Evolutionary conservation across 2,113 vertebrate species (phyloP).

Genomic region (Dasypus novemcinctus): DNA sequence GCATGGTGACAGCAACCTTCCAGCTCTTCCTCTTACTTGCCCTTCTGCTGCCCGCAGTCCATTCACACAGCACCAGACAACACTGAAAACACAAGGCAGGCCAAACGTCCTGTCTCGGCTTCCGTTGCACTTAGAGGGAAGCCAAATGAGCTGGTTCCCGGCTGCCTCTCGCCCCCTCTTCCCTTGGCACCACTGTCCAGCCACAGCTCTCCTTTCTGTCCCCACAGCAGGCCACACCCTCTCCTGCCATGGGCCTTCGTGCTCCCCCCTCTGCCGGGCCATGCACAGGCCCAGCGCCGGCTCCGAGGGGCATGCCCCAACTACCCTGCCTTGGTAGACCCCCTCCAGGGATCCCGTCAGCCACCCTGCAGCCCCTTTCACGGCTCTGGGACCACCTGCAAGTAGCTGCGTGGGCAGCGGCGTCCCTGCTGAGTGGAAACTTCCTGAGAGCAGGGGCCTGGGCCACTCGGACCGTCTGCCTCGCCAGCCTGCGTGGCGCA

Average conservation of each 20-base stretch:
- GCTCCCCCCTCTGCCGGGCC: neutral
- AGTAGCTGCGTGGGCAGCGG: neutral
- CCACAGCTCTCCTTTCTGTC: neutral
- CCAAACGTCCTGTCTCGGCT: rapidly evolving
- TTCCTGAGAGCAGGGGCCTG: neutral
- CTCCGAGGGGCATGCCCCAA: neutral
- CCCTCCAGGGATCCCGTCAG: neutral
- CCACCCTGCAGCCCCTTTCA: rapidly evolving
- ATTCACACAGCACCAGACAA: neutral
- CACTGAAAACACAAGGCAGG: neutral
- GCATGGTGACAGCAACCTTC: rapidly evolving
- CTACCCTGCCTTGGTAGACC: neutral
- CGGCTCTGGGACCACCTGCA: neutral
- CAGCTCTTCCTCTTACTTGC: neutral
- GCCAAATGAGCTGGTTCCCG: neutral
- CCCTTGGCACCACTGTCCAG: neutral
- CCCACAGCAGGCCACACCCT: neutral
- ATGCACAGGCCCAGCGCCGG: neutral
- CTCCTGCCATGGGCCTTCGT: neutral
- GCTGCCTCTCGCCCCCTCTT: neutral
- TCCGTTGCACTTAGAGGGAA: neutral
- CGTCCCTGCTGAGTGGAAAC: neutral
- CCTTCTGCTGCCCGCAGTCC: neutral
- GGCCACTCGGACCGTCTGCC: rapidly evolving
- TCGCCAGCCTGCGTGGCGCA: neutral